These are phyloP conservation scores for Drosophila mimetica DNA, from an alignment of 2,888 invertebrate genomes.

Conservation along the genomic window DNA sequence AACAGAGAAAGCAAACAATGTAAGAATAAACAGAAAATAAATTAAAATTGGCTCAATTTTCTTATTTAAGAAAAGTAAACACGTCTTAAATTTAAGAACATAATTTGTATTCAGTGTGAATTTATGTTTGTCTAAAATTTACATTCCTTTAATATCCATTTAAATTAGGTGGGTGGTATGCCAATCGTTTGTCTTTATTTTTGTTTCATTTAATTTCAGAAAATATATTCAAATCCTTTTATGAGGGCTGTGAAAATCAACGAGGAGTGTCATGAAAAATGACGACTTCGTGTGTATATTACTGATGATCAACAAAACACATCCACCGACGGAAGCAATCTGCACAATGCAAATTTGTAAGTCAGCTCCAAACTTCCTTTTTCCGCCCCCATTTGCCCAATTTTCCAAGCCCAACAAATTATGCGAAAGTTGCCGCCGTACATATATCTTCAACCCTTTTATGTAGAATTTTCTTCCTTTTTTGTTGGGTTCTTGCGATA, in stretches of 20 bases:
- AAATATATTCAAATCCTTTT: constrained; percentile 5
- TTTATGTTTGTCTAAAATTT: neutral
- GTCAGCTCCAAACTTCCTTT: constrained; percentile 50
- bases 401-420: constrained; percentile 19
- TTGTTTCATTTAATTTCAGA: neutral
- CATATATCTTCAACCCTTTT: constrained; percentile 16
- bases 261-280: constrained; percentile 12
- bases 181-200: too few species aligned
- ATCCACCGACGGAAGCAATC: constrained; percentile 62
- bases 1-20: neutral
- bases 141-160: neutral
- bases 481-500: constrained; percentile 6
- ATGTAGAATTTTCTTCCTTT: neutral
- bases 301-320: constrained; percentile 25
- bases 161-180: neutral
- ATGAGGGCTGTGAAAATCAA: neutral
- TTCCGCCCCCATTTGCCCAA: constrained; percentile 31
- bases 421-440: constrained; percentile 21
- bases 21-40: neutral
- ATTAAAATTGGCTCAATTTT: neutral
- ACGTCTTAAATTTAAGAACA: neutral
- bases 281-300: constrained; percentile 5
- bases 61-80: neutral
- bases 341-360: constrained; percentile 56
- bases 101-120: too few species aligned